A percentile compares a stretch with the other conserved stretches of the same genome.
These are phyloP conservation scores for Trilocha varians DNA, from an alignment of 2,888 invertebrate genomes.

Conservation along the genomic window DNA sequence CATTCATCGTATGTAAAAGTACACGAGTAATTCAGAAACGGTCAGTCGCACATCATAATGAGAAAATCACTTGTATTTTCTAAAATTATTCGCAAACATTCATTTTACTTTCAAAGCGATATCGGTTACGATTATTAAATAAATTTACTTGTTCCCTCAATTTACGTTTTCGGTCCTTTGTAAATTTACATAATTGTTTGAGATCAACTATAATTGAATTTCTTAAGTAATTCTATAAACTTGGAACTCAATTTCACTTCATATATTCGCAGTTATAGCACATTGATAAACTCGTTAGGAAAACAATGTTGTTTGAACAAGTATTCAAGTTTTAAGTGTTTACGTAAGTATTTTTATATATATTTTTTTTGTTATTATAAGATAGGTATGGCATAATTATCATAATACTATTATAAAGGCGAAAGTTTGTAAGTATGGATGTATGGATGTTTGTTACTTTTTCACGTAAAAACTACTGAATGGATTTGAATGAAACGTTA, in stretches of 20 bases:
- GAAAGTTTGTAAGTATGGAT: too few relatives aligned
- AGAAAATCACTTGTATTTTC: slow-evolving; percentile 6
- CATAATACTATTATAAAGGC: too few relatives aligned
- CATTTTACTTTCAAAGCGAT: neutral
- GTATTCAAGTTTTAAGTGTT: too few relatives aligned
- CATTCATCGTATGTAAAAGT: slow-evolving; percentile 12
- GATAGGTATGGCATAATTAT: too few relatives aligned
- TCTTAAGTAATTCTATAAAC: neutral
- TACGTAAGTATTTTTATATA: too few relatives aligned
- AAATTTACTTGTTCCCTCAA: neutral
- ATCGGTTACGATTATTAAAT: neutral
- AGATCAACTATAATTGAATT: neutral
- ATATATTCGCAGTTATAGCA: neutral
- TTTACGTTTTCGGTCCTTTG: neutral
- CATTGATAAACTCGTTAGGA: too few relatives aligned
- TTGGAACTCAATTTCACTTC: neutral
- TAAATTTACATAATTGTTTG: neutral
- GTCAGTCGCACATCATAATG: neutral
- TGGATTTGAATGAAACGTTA: too few relatives aligned
- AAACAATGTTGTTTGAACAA: too few relatives aligned
- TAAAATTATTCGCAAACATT: neutral
- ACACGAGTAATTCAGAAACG: neutral
- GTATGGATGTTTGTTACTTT: too few relatives aligned
- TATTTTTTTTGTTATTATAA: too few relatives aligned
- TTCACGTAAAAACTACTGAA: too few relatives aligned